Evolutionary conservation across 2,888 invertebrate species (phyloP).

Genomic region (Erynnis tages): DNA sequence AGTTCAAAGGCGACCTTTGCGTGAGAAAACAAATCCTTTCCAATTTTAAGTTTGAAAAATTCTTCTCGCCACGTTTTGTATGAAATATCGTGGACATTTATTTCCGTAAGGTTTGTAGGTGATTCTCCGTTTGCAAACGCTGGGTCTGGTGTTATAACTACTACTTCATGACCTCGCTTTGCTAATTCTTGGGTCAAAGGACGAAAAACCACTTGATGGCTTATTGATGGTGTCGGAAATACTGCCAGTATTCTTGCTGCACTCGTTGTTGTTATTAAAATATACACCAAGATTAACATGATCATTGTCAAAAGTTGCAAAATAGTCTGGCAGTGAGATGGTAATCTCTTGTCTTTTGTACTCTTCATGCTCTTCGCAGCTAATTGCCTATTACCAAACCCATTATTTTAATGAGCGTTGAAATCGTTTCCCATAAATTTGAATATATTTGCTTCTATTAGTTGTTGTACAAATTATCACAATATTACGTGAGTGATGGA

Average conservation of each 20-base stretch:
- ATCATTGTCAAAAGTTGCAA: background rate
- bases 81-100: constrained; percentile 49
- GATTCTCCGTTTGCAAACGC: constrained; percentile 37
- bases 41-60: constrained; percentile 6
- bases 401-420: no score
- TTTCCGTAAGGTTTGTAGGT: constrained; percentile 52
- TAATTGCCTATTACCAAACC: no score
- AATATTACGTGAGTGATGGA: no score
- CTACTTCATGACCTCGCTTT: constrained; percentile 58
- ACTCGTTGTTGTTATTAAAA: background rate
- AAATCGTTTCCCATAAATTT: no score
- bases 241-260: constrained; percentile 42
- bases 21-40: constrained; percentile 27
- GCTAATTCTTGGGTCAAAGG: constrained; percentile 53
- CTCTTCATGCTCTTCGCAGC: no score
- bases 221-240: constrained; percentile 43
- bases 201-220: constrained; percentile 55
- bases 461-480: no score
- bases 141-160: constrained; percentile 55
- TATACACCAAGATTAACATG: background rate
- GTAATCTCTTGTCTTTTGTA: no score
- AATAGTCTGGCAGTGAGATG: background rate
- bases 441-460: no score
- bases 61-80: constrained; percentile 37
- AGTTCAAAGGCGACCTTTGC: constrained; percentile 16